Base-by-base conservation (phyloP, 2,797 vertebrate species). In the Chromobotia macracanthus region DNA sequence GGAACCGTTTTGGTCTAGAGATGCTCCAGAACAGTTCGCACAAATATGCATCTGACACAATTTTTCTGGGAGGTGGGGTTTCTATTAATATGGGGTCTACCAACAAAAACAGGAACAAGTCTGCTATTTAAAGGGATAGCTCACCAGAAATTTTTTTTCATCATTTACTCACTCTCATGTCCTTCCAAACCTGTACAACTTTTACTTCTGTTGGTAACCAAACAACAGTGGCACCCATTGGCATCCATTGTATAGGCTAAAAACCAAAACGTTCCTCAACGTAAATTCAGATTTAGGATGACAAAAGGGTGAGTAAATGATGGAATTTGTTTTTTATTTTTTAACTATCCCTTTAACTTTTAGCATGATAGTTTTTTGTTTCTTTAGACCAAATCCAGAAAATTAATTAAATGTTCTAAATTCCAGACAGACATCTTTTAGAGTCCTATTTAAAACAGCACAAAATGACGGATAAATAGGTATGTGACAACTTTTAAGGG, bases 401-500 rank as follows among this genome's bases (percentile, higher is more conserved):
- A 80, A 75, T 72, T 51, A 72, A 72, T 65, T 63, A 53, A 80
- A 61, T 73, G 50, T 65, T 79, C 46, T 71, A 25, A 60, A 75
- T 68, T 50, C 55, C 72, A 63, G 81, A 71, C 61, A 78, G 19
- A 55, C 64, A 68, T 73, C 72, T 38, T 76, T 69, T 73, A 58
- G 61, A 77, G 68, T 78, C 64, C 72, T 38, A 55, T 80, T 84
- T 87, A 79, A 81, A 84, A 89, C 87, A 82, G 77, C 83, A 84
- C 84, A 86, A 84, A 89, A 89, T 89, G 84, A 81, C 81, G 84
- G 89, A 74, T 82, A 74, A 73, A 82, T 75, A 81, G 75, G 74
- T 87, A 88, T 86, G 88, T 91, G 87, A 86, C 88, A 75, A 64
- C 70, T 81, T 76, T 90, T 84, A 85, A 85, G 70, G 81, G 83